These are phyloP conservation scores for Neelides sp. DNA, from an alignment of 1,140 invertebrate species.

Conservation along the genomic window DNA sequence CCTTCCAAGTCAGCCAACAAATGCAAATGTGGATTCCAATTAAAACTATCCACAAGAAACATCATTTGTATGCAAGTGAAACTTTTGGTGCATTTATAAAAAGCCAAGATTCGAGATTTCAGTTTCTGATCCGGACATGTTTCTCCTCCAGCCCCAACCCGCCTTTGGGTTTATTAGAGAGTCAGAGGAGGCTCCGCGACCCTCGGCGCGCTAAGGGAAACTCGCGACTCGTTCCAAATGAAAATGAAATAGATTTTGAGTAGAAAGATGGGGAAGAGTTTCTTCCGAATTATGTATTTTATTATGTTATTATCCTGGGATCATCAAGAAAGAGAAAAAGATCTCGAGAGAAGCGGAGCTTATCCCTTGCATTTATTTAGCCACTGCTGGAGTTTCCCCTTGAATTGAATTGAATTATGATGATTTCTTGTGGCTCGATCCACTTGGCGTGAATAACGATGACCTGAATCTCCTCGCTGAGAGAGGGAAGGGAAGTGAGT, in stretches of 20 bases:
- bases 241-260: no score
- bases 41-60: slow-evolving; percentile 30
- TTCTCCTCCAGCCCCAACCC: slow-evolving; percentile 16
- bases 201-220: no score
- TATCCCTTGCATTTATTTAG: no score
- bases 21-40: slow-evolving; percentile 31
- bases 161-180: no score
- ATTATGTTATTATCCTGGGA: slow-evolving; percentile 16
- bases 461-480: slow-evolving; percentile 12
- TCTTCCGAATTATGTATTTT: no score
- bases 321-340: slow-evolving; percentile 8
- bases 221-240: no score
- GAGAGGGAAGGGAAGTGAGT: no score
- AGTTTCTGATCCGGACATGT: slow-evolving; percentile 25
- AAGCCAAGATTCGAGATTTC: slow-evolving; percentile 27
- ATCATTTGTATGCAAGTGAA: slow-evolving; percentile 32
- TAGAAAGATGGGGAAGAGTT: no score
- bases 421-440: slow-evolving; percentile 13
- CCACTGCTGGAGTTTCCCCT: slow-evolving; percentile 15
- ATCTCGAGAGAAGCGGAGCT: background rate
- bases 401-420: slow-evolving; percentile 24
- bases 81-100: slow-evolving; percentile 32
- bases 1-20: slow-evolving; percentile 9
- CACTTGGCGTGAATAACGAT: slow-evolving; percentile 9
- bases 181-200: no score